A percentile compares a stretch with the other conserved stretches of the same genome.
Evolutionary conservation across 2,113 vertebrate species (phyloP).

Genomic region (Rhinolophus sinicus): DNA sequence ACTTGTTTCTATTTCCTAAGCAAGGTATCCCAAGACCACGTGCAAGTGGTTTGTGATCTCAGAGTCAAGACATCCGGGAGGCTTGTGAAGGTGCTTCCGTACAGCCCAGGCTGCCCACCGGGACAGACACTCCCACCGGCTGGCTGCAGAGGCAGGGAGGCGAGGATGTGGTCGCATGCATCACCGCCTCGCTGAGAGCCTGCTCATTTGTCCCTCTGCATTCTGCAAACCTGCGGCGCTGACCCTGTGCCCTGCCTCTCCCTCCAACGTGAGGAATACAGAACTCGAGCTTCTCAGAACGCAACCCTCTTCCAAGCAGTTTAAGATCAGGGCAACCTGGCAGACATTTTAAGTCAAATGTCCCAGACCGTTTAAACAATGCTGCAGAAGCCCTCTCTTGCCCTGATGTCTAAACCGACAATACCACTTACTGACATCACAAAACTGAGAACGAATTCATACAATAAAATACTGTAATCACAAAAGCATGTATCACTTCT

Average conservation of each 20-base stretch:
- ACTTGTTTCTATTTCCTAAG: neutral
- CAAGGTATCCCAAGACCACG: neutral
- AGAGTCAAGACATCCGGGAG: neutral
- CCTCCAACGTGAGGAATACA: neutral
- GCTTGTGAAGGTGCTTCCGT: neutral
- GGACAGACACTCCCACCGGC: neutral
- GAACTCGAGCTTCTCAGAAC: neutral
- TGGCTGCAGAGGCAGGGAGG: neutral
- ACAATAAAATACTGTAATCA: neutral
- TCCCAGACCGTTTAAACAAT: neutral
- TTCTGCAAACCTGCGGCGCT: neutral
- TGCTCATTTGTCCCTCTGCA: neutral
- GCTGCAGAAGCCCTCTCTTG: neutral
- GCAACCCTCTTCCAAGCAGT: neutral
- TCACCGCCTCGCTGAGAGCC: neutral
- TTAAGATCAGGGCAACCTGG: neutral
- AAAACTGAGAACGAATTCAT: conserved; percentile 15
- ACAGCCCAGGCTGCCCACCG: neutral
- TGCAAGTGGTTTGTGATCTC: neutral
- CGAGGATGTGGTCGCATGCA: neutral
- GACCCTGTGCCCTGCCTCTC: neutral
- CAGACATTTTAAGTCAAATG: neutral
- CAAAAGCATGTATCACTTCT: neutral
- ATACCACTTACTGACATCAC: neutral
- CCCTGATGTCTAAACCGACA: conserved; percentile 1